These are phyloP conservation scores for Branchipolynoe longqiensis DNA, from an alignment of 2,888 invertebrate genomes.

Conservation along the genomic window DNA sequence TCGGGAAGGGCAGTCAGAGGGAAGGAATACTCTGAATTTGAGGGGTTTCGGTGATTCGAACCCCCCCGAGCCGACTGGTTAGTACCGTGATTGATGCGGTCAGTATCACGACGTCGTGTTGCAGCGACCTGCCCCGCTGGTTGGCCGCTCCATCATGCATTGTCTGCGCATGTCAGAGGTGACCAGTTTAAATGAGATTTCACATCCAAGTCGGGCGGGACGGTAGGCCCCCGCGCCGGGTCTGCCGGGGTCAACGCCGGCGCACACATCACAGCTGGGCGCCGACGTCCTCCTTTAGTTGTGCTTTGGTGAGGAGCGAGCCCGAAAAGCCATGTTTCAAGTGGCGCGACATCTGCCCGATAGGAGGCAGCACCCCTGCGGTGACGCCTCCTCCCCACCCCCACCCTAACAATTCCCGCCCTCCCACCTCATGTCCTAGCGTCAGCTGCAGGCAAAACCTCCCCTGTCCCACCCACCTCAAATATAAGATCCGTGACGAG, in stretches of 20 bases:
- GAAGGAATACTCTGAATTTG: too few relatives aligned
- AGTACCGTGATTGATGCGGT: slow-evolving; percentile 18
- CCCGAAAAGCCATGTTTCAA: slow-evolving; percentile 15
- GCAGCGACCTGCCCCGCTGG: background rate
- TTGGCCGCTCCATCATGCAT: background rate
- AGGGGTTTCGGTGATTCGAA: too few relatives aligned
- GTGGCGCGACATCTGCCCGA: background rate
- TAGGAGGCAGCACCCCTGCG: background rate
- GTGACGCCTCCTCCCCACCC: slow-evolving; percentile 3
- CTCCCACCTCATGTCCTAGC: too few relatives aligned
- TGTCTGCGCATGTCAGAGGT: background rate
- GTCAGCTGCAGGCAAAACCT: too few relatives aligned
- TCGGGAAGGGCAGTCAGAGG: too few relatives aligned
- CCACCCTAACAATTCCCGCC: too few relatives aligned
- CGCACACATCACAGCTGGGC: background rate
- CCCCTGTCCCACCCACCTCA: too few relatives aligned
- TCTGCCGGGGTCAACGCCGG: background rate
- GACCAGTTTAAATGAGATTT: slow-evolving; percentile 25
- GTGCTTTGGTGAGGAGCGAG: background rate
- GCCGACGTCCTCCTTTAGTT: background rate
- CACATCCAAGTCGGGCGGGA: slow-evolving; percentile 12
- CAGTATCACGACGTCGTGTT: background rate
- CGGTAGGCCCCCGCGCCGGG: too few relatives aligned
- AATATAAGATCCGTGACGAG: too few relatives aligned
- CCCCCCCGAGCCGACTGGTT: slow-evolving; percentile 13